Evolutionary conservation across 53 echinoderm and acorn worm genomes (phyloP).

Genomic region (Antedon mediterranea): DNA sequence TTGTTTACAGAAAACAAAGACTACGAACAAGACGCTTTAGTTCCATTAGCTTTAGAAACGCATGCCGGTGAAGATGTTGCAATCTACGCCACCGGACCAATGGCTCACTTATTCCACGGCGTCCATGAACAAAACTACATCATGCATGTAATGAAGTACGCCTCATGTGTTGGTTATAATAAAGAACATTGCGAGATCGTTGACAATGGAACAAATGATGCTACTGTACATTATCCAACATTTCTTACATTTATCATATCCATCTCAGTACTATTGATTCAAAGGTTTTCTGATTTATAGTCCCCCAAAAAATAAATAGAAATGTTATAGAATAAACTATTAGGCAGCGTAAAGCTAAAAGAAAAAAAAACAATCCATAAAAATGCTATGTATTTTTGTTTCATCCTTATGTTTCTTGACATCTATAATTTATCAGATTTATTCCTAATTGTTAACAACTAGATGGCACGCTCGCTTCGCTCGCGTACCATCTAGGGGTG

Average conservation of each 20-base stretch:
- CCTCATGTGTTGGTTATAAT: constrained; percentile 39
- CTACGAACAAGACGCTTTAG: constrained; percentile 9
- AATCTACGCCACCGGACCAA: constrained; percentile 63
- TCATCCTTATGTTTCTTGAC: no score
- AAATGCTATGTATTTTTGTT: no score
- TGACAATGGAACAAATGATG: neutral
- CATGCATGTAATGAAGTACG: constrained; percentile 54
- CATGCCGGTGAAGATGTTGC: constrained; percentile 69
- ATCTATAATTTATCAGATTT: no score
- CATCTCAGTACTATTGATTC: neutral
- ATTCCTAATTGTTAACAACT: no score
- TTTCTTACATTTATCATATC: neutral
- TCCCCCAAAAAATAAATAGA: no score
- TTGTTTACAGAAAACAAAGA: constrained; percentile 17
- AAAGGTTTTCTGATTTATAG: neutral
- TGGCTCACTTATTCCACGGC: constrained; percentile 69
- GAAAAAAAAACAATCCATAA: no score
- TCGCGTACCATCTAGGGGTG: no score
- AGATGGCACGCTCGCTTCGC: no score
- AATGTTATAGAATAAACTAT: no score
- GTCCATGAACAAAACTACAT: constrained; percentile 71
- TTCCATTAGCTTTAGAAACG: constrained; percentile 13
- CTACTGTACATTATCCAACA: neutral
- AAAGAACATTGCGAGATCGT: constrained; percentile 20
- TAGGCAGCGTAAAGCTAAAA: no score